Evolutionary conservation across 2,888 invertebrate genomes (phyloP).

Genomic region (Philereme vetulata): DNA sequence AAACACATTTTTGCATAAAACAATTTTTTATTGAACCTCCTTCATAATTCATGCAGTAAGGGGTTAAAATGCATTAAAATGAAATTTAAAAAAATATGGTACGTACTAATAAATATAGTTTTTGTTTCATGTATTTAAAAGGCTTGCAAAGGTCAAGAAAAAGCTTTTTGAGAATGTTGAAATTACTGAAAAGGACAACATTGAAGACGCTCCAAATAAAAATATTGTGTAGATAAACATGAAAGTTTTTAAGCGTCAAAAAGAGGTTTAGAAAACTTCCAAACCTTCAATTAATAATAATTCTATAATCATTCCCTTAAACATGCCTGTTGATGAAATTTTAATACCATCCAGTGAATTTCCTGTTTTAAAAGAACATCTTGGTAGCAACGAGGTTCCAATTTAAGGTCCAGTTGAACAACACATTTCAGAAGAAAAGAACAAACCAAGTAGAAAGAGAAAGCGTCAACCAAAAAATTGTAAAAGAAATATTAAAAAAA

Average conservation of each 20-base stretch:
- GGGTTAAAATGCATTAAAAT: too few relatives aligned
- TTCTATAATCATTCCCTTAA: slow-evolving; percentile 10
- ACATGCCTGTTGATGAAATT: slow-evolving; percentile 9
- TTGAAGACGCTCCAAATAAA: slow-evolving; percentile 9
- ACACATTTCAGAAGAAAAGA: slow-evolving; percentile 9
- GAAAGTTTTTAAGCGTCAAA: slow-evolving; percentile 1
- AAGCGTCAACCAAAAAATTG: slow-evolving; percentile 17
- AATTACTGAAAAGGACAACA: slow-evolving; percentile 10
- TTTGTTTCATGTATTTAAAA: slow-evolving; percentile 9
- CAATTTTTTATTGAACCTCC: too few relatives aligned
- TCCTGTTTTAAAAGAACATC: too few relatives aligned
- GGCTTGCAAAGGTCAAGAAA: slow-evolving; percentile 9
- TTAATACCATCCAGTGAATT: slow-evolving; percentile 10
- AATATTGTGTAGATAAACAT: slow-evolving; percentile 3
- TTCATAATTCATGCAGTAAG: too few relatives aligned
- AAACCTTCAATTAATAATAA: background rate
- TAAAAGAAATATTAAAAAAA: slow-evolving; percentile 22
- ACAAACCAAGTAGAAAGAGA: slow-evolving; percentile 19
- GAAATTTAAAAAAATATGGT: too few relatives aligned
- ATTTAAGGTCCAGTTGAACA: background rate
- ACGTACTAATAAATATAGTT: background rate
- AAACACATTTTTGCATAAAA: too few relatives aligned
- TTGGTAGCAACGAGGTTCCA: too few relatives aligned
- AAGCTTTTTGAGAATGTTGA: slow-evolving; percentile 3
- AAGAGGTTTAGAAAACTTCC: too few relatives aligned